phyloP scores from a whole-genome alignment of 2,797 vertebrate species.

The Clarias laeviceps region DNA sequence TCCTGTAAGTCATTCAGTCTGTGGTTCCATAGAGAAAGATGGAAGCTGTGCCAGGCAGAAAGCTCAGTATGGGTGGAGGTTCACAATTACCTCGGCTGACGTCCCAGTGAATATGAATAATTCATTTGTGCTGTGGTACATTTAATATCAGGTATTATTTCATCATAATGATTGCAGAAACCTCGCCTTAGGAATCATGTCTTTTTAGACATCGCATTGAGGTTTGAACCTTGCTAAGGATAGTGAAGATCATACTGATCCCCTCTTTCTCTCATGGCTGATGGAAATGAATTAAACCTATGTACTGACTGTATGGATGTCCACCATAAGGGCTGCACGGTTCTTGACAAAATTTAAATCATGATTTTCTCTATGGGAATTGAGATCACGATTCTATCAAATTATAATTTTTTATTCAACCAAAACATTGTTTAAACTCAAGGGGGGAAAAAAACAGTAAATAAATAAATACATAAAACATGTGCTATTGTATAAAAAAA shows the following conservation, averaged over 20 bases:
- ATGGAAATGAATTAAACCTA: conserved; percentile 1
- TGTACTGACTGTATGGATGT: background rate
- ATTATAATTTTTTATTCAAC: too few species aligned
- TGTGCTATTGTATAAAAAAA: too few species aligned
- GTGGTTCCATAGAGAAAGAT: conserved; percentile 31
- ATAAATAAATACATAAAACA: too few species aligned
- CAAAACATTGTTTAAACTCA: too few species aligned
- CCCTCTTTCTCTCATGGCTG: background rate
- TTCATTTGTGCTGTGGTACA: conserved; percentile 39
- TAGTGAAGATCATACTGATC: background rate
- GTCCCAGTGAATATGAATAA: conserved; percentile 44
- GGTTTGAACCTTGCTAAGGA: background rate
- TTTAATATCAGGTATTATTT: conserved; percentile 46
- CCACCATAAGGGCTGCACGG: background rate
- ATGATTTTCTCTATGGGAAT: too few species aligned
- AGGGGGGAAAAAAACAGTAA: too few species aligned
- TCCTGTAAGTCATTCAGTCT: conserved; percentile 18
- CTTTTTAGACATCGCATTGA: conserved; percentile 1
- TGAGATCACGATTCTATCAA: too few species aligned
- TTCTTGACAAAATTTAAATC: too few species aligned
- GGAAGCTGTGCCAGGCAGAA: conserved; percentile 29
- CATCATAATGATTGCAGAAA: conserved; percentile 38
- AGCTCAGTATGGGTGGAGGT: conserved; percentile 32
- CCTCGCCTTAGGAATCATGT: background rate
- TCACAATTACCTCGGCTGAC: conserved; percentile 19